Percentiles rank a stretch among this genome's conserved stretches.
These are phyloP conservation scores for Protodeltote pygarga DNA, from an alignment of 2,888 invertebrate species.

Conservation along the genomic window DNA sequence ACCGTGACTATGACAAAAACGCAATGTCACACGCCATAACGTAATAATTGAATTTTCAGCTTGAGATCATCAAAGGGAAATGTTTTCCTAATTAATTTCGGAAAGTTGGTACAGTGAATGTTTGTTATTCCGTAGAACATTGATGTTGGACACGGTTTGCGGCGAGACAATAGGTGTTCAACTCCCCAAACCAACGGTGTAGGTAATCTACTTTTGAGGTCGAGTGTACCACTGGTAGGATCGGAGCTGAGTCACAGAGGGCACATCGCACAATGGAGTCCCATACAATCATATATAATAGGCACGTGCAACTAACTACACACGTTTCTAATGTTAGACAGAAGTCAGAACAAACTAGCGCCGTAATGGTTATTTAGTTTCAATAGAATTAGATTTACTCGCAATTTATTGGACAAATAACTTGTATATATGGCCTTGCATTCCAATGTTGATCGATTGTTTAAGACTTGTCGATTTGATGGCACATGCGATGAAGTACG, in stretches of 20 bases:
- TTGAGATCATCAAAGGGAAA: slow-evolving; percentile 22
- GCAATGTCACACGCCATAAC: slow-evolving; percentile 42
- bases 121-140: slow-evolving; percentile 30
- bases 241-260: slow-evolving; percentile 54
- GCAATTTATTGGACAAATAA: slow-evolving; percentile 44
- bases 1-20: slow-evolving; percentile 34
- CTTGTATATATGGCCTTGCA: slow-evolving; percentile 22
- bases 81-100: slow-evolving; percentile 34
- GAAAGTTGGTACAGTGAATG: slow-evolving; percentile 24
- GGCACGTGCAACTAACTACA: slow-evolving; percentile 53
- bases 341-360: slow-evolving; percentile 36
- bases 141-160: slow-evolving; percentile 48
- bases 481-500: too few relatives aligned
- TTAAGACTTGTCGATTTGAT: not conserved
- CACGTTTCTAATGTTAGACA: slow-evolving; percentile 39
- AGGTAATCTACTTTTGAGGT: slow-evolving; percentile 57
- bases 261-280: slow-evolving; percentile 44
- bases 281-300: slow-evolving; percentile 39
- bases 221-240: slow-evolving; percentile 55
- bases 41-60: slow-evolving; percentile 18
- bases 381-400: slow-evolving; percentile 37
- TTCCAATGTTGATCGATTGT: slow-evolving; percentile 23
- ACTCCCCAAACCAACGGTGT: slow-evolving; percentile 49
- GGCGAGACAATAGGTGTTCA: slow-evolving; percentile 51
- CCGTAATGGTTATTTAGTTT: slow-evolving; percentile 47